Evolutionary conservation across 2,113 vertebrate species (phyloP).

Genomic region (Camelus dromedarius): DNA sequence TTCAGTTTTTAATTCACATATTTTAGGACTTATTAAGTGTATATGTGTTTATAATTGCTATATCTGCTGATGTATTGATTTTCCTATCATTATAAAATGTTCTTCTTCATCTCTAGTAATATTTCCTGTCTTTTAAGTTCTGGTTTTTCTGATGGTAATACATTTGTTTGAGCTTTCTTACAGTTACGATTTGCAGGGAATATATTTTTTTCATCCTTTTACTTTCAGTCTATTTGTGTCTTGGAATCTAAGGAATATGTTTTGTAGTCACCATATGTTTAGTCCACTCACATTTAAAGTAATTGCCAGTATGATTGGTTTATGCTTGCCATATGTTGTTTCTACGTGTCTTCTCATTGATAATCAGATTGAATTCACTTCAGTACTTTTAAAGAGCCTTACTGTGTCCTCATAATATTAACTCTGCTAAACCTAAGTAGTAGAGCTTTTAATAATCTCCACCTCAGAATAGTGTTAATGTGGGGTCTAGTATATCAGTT

Average conservation of each 20-base stretch:
- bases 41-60: not conserved
- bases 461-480: not conserved
- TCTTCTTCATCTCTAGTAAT: not conserved
- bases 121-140: not conserved
- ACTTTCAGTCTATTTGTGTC: not conserved
- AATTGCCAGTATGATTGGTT: not conserved
- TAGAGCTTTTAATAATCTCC: not conserved
- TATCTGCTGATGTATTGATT: not conserved
- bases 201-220: not conserved
- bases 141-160: not conserved
- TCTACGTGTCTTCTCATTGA: not conserved
- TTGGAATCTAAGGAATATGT: not conserved
- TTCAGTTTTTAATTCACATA: not conserved
- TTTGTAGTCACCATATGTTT: not conserved
- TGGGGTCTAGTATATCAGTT: not conserved
- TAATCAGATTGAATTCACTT: conserved; percentile 17
- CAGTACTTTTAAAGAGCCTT: not conserved
- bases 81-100: not conserved
- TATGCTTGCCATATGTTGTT: not conserved
- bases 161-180: not conserved
- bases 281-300: not conserved
- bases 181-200: not conserved
- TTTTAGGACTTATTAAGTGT: not conserved
- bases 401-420: not conserved
- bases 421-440: not conserved